Evolutionary conservation across 2,113 vertebrate genomes (phyloP).

Genomic region (Recurvirostra avosetta): DNA sequence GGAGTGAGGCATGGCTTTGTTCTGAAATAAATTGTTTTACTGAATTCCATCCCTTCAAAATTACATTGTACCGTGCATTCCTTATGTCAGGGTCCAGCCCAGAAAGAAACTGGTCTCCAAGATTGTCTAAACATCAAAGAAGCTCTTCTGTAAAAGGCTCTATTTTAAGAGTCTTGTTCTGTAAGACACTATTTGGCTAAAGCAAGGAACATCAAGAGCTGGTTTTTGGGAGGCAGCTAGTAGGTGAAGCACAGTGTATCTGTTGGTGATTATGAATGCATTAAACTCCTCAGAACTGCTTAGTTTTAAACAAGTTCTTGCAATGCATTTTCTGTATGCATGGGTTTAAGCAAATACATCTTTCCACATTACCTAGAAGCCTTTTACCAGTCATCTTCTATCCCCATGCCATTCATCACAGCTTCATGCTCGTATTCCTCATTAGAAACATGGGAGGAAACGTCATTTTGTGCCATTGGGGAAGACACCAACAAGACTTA

Average conservation of each 20-base stretch:
- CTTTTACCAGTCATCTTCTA: not conserved
- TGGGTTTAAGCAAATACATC: not conserved
- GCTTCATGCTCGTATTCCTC: not conserved
- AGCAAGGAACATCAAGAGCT: fast-evolving
- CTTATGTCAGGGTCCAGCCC: not conserved
- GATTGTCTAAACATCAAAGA: not conserved
- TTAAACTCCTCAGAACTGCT: not conserved
- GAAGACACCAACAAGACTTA: not conserved
- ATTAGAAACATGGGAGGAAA: not conserved
- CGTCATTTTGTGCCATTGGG: not conserved
- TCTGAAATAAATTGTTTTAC: conserved; percentile 6
- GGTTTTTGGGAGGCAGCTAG: not conserved
- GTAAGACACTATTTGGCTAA: not conserved
- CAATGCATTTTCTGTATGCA: not conserved
- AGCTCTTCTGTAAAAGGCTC: not conserved
- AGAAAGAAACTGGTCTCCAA: not conserved
- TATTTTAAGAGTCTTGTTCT: not conserved
- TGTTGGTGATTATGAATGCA: not conserved
- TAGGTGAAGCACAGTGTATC: not conserved
- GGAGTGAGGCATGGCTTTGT: not conserved
- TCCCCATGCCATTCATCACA: not conserved
- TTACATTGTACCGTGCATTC: not conserved
- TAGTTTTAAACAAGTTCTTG: not conserved
- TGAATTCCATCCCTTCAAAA: not conserved
- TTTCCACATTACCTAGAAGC: not conserved